phyloP scores from a whole-genome alignment of 37 sponge, comb jelly and placozoan genomes.

The Halichondria panicea region DNA sequence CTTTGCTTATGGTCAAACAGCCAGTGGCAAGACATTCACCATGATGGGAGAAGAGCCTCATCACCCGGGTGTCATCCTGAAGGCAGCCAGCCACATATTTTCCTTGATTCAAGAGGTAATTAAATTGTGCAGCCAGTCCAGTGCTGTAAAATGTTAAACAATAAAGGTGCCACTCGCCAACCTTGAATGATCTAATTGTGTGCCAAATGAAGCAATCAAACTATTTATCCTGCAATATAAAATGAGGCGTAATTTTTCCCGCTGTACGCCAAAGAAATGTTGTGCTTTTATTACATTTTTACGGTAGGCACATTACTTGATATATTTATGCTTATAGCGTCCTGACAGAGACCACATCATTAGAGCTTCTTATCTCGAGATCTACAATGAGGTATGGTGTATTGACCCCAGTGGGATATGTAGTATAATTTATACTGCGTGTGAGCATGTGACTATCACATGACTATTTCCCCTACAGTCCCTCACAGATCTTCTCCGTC shows the following conservation, averaged over 20 bases:
- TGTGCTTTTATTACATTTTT: not conserved
- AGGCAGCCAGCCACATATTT: slow-evolving; percentile 84
- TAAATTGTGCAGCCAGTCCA: not conserved
- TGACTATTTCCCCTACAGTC: slow-evolving; percentile 14
- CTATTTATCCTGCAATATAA: not conserved
- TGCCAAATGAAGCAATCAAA: not conserved
- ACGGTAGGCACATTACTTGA: not conserved
- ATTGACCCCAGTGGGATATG: not conserved
- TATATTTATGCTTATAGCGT: slow-evolving; percentile 18
- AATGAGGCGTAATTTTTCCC: not conserved
- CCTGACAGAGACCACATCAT: slow-evolving; percentile 72
- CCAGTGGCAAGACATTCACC: slow-evolving; percentile 99
- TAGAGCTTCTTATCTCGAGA: slow-evolving; percentile 83
- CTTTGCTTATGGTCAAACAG: slow-evolving; percentile 98
- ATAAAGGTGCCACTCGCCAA: not conserved
- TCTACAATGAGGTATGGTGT: slow-evolving; percentile 87
- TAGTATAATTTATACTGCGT: not conserved
- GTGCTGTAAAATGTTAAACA: not conserved
- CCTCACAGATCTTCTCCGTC: slow-evolving; percentile 83
- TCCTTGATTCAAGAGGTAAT: slow-evolving; percentile 62
- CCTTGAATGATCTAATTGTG: not conserved
- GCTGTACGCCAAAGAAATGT: not conserved
- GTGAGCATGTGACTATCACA: not conserved
- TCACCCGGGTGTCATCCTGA: slow-evolving; percentile 85
- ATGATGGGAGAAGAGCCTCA: slow-evolving; percentile 83